Evolutionary conservation across 2,888 invertebrate species (phyloP), one percentile per base, ranked within the genome.

Genomic region (Scaptomyza flava): DNA sequence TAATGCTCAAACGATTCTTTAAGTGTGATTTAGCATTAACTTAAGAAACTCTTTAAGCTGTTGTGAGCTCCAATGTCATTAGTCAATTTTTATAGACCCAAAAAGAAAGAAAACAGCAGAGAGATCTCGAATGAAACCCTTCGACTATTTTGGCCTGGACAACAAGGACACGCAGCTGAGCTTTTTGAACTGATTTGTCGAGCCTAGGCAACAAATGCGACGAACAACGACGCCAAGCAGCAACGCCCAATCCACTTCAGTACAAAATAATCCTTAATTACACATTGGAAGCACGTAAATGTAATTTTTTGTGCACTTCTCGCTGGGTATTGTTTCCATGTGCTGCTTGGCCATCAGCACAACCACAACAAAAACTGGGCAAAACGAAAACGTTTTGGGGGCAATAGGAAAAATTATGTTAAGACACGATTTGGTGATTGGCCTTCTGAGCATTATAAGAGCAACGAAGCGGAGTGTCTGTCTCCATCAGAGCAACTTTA

Each of bases 241-340:
- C 14, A 45, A 27, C n/a, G 58, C 43, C 65, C 27, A 27, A 53
- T 69, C 76, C 87, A 82, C 87, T 82, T 79, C 81, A 84, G 87
- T 84, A 81, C 85, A 82, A 82, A 85, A 82, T 84, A 84, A 84
- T 84, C 83, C 86, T 84, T 84, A 84, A 84, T 84, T 84, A 84
- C 83, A 84, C 83, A 84, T 84, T 84, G 83, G 83, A 85, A 82
- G 83, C 83, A 84, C 83, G 83, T 84, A 84, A 85, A 87, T 85
- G 87, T 87, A 84, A 84, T 84, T 87, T 87, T 87, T 83, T 83
- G 80, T 85, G 73, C 78, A 70, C 85, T 87, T 65, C 75, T 70
- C 60, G 41, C 51, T 69, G 67, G 71, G 64, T 12, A 59, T 56
- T 69, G 73, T 69, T 77, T 69, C 66, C 77, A 72, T 27, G 64